These are phyloP conservation scores for Varecia variegata DNA, from an alignment of 2,797 vertebrate genomes.

Conservation along the genomic window DNA sequence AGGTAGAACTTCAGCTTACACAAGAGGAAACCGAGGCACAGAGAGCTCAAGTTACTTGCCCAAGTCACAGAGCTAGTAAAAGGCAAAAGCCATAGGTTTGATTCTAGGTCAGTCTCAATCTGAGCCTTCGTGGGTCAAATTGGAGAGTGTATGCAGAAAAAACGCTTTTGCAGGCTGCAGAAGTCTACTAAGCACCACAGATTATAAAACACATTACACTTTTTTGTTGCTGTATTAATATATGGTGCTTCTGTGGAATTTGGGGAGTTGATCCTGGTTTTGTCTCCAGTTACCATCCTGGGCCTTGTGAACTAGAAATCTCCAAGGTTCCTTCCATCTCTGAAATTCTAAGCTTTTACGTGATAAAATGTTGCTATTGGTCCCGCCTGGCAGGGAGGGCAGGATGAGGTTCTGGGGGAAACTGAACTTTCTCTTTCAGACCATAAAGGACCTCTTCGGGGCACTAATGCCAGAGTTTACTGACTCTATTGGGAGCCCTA, in stretches of 20 bases:
- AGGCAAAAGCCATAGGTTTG: background rate
- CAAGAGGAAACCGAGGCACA: background rate
- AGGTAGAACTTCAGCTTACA: background rate
- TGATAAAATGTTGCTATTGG: background rate
- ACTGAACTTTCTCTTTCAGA: background rate
- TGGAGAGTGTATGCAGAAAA: background rate
- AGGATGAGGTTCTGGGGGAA: background rate
- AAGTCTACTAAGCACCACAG: rapidly evolving
- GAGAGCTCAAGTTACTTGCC: background rate
- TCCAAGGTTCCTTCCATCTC: background rate
- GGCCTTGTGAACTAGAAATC: background rate
- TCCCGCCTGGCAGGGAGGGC: too few relatives aligned
- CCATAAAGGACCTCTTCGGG: background rate
- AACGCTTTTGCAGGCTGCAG: background rate
- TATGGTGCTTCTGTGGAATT: background rate
- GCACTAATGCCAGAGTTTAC: background rate
- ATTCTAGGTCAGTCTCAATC: background rate
- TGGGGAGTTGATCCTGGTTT: background rate
- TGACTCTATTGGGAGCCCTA: too few relatives aligned
- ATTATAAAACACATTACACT: rapidly evolving
- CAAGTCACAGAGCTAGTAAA: background rate
- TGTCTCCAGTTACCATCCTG: background rate
- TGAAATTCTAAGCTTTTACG: background rate
- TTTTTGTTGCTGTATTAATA: background rate
- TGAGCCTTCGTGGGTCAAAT: background rate